phyloP scores from a whole-genome alignment of 2,888 invertebrate genomes.

The Hydrotaea diabolus region DNA sequence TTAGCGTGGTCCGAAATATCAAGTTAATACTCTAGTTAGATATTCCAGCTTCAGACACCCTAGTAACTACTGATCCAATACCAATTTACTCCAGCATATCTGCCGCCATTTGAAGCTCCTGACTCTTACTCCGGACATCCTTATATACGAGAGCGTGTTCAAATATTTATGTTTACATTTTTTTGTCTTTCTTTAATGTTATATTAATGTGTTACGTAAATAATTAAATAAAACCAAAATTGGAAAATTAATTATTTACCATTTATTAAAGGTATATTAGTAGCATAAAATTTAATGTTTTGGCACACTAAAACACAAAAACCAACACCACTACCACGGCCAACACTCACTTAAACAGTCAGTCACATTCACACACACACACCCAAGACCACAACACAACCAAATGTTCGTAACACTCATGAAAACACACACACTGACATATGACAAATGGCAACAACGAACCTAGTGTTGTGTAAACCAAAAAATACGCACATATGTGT shows the following conservation, averaged over 20 bases:
- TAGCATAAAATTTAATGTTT: constrained; percentile 29
- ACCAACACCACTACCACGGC: not conserved
- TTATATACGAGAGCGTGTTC: not conserved
- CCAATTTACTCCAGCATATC: too few species aligned
- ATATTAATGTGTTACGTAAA: constrained; percentile 33
- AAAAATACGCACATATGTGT: not conserved
- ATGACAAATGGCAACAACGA: constrained; percentile 11
- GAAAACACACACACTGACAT: not conserved
- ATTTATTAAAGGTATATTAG: constrained; percentile 39
- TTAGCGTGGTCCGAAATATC: too few species aligned
- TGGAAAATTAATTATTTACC: constrained; percentile 50
- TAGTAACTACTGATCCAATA: too few species aligned
- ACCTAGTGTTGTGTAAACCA: not conserved
- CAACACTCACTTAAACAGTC: too few species aligned
- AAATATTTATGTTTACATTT: not conserved
- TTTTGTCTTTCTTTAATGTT: constrained; percentile 9
- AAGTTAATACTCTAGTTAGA: too few species aligned
- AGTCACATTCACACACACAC: not conserved
- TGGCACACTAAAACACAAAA: not conserved
- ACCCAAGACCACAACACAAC: not conserved
- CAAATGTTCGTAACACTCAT: not conserved
- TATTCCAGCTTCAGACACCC: too few species aligned
- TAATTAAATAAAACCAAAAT: constrained; percentile 44
- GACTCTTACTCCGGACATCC: not conserved
- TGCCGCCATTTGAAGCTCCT: too few species aligned